Evolutionary conservation across 1,140 invertebrate genomes (phyloP), one percentile per base, ranked within the genome.

Genomic region (Eriocheir sinensis): DNA sequence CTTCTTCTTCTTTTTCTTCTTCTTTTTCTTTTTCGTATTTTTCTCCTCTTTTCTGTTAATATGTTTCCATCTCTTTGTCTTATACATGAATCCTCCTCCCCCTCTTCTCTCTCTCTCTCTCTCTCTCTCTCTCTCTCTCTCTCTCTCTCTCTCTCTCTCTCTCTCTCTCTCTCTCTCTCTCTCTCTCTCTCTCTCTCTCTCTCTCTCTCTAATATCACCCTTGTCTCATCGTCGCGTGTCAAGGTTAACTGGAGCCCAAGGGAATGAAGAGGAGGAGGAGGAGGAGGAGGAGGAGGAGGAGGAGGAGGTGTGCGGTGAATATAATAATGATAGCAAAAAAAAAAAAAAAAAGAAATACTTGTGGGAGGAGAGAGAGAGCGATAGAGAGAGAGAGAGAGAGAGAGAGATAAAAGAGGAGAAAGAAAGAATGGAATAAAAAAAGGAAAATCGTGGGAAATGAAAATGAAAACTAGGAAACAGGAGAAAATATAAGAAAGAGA

Each of bases 51-150:
- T 2, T 1, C 36, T 89, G 2, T 48, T 2, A 15, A 21, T 89
- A n/a, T 89, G 1, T 1, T 40, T 89, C 88, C 34, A 15, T 86
- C 83, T 86, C 83, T 86, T 32, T 86, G 12, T 86, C 83, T 86
- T n/a, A n/a, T n/a, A n/a, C n/a, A n/a, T n/a, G n/a, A n/a, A n/a
- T n/a, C 53, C 27, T 21, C 17, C 8, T 3, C 53, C 17, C 53
- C 27, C 53, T 2, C 53, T 60, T 60, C 17, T 15, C 27, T 60
- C 53, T 21, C 53, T 60, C 6, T 48, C 15, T 48, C 15, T 8
- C 44, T 48, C 15, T 48, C 44, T 15, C n/a, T n/a, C n/a, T n/a
- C n/a, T n/a, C n/a, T n/a, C n/a, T n/a, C n/a, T n/a, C n/a, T n/a
- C n/a, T n/a, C n/a, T n/a, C n/a, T n/a, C n/a, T n/a, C n/a, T 15